These are phyloP conservation scores for Tanytarsus gracilentus DNA, from an alignment of 2,888 invertebrate species.

Conservation along the genomic window DNA sequence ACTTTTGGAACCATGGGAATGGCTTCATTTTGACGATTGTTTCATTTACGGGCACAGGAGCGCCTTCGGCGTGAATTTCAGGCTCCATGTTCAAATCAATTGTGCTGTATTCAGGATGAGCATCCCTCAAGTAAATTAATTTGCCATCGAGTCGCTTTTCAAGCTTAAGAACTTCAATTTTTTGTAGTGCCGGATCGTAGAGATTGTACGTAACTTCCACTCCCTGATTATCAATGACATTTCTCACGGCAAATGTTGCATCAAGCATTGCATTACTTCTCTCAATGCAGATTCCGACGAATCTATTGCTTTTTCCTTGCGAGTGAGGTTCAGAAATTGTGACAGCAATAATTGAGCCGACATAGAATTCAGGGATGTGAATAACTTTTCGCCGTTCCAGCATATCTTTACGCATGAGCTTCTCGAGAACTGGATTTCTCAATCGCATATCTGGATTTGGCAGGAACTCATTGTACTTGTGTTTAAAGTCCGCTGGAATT, in stretches of 20 bases:
- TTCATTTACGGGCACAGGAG: constrained; percentile 68
- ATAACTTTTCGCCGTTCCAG: constrained; percentile 62
- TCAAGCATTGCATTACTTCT: no score
- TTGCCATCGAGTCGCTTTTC: constrained; percentile 89
- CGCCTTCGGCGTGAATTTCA: constrained; percentile 66
- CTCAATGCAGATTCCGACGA: constrained; percentile 92
- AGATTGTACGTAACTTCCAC: constrained; percentile 68
- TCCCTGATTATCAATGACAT: constrained; percentile 85
- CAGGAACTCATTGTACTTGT: constrained; percentile 60
- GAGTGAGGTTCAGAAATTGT: constrained; percentile 78
- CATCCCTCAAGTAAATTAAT: constrained; percentile 81
- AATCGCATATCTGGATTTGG: constrained; percentile 72
- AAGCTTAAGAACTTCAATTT: constrained; percentile 80
- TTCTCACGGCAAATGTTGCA: constrained; percentile 81
- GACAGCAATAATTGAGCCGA: constrained; percentile 85
- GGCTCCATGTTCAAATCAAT: constrained; percentile 87
- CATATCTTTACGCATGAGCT: constrained; percentile 89
- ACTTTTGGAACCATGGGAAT: constrained; percentile 83
- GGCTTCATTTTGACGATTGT: constrained; percentile 64
- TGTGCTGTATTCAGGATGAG: constrained; percentile 83
- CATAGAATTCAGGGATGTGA: constrained; percentile 96
- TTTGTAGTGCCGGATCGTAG: constrained; percentile 87
- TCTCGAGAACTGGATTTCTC: constrained; percentile 75
- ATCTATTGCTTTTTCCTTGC: constrained; percentile 60
- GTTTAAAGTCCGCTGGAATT: no score